Conservation (phyloP, 2,888 invertebrate species). For the Acanthosoma haemorrhoidale region DNA sequence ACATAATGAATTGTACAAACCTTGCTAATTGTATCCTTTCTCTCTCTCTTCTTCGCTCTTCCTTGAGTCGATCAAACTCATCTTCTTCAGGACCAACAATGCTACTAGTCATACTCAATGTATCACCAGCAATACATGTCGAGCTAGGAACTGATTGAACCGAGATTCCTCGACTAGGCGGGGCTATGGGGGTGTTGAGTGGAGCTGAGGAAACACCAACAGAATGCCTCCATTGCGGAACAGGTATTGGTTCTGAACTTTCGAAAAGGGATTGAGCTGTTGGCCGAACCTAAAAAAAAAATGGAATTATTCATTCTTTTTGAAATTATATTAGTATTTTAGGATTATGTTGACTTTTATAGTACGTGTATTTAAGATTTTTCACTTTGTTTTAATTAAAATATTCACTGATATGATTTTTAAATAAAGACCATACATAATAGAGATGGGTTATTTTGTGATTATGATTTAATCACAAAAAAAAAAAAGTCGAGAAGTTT, state of each 20-base stretch:
- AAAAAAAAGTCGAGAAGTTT: no score
- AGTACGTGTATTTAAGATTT: no score
- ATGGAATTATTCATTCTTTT: no score
- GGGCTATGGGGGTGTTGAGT: slow-evolving; percentile 29
- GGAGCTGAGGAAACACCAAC: slow-evolving; percentile 37
- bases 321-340: no score
- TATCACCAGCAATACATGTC: background rate
- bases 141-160: slow-evolving; percentile 35
- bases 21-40: slow-evolving; percentile 36
- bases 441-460: no score
- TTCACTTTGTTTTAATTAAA: no score
- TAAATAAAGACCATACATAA: no score
- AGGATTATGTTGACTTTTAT: no score
- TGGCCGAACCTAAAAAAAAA: slow-evolving; percentile 7
- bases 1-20: no score
- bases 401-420: no score
- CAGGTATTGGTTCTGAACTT: slow-evolving; percentile 58
- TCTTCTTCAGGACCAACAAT: slow-evolving; percentile 40
- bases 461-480: no score
- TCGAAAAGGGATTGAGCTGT: slow-evolving; percentile 53
- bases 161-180: slow-evolving; percentile 41
- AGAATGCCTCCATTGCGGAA: slow-evolving; percentile 35
- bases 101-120: slow-evolving; percentile 4
- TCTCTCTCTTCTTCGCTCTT: slow-evolving; percentile 41
- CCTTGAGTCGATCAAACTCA: slow-evolving; percentile 42